Conservation (phyloP, 2,113 vertebrate genomes). For the Lophius piscatorius region DNA sequence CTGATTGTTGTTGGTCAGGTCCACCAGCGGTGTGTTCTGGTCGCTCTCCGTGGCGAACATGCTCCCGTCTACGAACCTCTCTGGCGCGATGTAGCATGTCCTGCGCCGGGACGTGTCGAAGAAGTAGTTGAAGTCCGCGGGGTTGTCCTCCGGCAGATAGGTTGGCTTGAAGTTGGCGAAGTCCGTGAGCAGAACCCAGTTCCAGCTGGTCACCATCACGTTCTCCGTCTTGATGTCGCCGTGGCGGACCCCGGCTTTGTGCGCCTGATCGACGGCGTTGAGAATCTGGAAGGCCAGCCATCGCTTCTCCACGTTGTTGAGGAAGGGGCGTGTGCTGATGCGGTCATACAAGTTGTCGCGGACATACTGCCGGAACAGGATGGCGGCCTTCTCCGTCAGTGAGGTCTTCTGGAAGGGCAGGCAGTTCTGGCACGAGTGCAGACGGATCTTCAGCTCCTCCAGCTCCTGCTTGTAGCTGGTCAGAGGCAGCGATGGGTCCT, state of each 20-base stretch:
- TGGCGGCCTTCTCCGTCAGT: constrained; percentile 91
- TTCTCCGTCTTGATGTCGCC: constrained; percentile 99
- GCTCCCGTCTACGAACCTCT: constrained; percentile 95
- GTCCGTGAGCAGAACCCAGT: constrained; percentile 96
- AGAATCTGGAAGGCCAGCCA: constrained; percentile 98
- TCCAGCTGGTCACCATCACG: constrained; percentile 99
- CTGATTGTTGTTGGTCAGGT: constrained; percentile 93
- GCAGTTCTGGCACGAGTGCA: constrained; percentile 94
- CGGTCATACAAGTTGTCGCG: constrained; percentile 97
- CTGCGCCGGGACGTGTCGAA: constrained; percentile 94
- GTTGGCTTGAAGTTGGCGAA: constrained; percentile 99
- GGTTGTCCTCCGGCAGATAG: constrained; percentile 96
- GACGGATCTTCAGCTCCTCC: constrained; percentile 94
- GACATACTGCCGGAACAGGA: constrained; percentile 94
- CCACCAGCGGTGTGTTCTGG: constrained; percentile 93
- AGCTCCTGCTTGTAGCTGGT: constrained; percentile 96
- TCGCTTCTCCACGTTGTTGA: constrained; percentile 95
- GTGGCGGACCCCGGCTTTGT: constrained; percentile 93
- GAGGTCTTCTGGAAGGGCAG: constrained; percentile 94
- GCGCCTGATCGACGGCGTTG: constrained; percentile 93
- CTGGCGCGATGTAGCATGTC: constrained; percentile 95
- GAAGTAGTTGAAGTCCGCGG: constrained; percentile 98
- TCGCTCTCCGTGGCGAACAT: constrained; percentile 93
- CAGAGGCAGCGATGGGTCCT: constrained; percentile 93
- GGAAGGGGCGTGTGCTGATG: constrained; percentile 94